These are phyloP conservation scores for Sebastolobus alascanus DNA, from an alignment of 2,797 vertebrate genomes.

Conservation along the genomic window DNA sequence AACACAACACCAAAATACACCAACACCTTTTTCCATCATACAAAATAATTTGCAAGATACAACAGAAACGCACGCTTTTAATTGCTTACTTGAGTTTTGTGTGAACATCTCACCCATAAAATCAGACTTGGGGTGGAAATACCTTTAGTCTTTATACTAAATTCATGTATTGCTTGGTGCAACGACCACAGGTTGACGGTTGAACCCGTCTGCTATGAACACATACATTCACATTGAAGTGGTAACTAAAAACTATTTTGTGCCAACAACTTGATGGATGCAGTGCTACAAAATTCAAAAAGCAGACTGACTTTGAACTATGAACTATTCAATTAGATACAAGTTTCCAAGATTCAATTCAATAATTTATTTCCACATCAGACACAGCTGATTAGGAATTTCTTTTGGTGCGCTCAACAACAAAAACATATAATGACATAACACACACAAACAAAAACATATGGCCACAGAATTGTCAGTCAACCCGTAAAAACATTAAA, in stretches of 20 bases:
- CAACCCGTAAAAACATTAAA: too few relatives aligned
- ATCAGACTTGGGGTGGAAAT: not conserved
- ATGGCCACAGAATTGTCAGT: too few relatives aligned
- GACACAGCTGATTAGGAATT: too few relatives aligned
- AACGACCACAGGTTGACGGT: not conserved
- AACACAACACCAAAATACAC: too few relatives aligned
- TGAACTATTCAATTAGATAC: too few relatives aligned
- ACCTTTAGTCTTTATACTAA: not conserved
- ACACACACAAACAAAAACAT: too few relatives aligned
- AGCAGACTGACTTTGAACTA: not conserved
- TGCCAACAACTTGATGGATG: not conserved
- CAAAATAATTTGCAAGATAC: not conserved
- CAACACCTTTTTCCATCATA: not conserved
- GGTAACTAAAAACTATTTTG: not conserved
- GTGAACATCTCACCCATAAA: not conserved
- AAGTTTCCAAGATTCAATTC: too few relatives aligned
- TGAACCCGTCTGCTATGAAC: not conserved
- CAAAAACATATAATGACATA: too few relatives aligned
- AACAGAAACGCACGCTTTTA: not conserved
- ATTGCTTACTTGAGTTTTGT: not conserved
- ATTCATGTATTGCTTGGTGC: not conserved
- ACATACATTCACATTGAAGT: not conserved
- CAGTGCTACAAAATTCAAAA: not conserved
- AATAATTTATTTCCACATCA: too few relatives aligned
- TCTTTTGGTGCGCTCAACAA: too few relatives aligned